Base-by-base conservation (phyloP, 1,140 invertebrate species). In the Pissodes strobi region DNA sequence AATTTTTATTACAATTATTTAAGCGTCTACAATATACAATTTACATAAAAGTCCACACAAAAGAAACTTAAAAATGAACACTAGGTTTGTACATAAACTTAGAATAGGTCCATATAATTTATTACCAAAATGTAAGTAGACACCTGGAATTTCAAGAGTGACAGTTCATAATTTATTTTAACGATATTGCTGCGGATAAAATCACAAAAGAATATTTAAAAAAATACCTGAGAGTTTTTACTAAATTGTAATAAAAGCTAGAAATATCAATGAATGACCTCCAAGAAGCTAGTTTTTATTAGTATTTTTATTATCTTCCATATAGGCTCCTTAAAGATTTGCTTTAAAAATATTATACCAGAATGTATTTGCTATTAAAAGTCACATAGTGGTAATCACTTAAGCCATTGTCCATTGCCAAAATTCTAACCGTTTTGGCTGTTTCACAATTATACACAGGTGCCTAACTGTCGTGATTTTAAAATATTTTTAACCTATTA, bases 171-270 rank as follows among this genome's bases (percentile, higher is more conserved):
- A 48, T 1, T 43, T 43, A 15, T 19, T 43, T 10, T 43, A 43
- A n/a, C 13, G 5, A 46, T 21, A 34, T 34, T 34, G n/a, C n/a
- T n/a, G n/a, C n/a, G n/a, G n/a, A n/a, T n/a, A n/a, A n/a, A n/a
- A n/a, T n/a, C n/a, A 27, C 25, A 27, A 27, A 27, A 9, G 25
- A 27, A 27, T 4, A 4, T 17, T 6, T 5, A n/a, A 41, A 17
- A 41, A 41, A 13, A 13, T n/a, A 49, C 46, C 46, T 49, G 46
- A 49, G 46, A 30, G 22, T 49, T 49, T 49, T 21, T 49, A 49
- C 46, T 49, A 27, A 30, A 49, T 17, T 17, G 38, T 4, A 41
- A 41, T 3, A 22, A 48, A 48, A 25, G 9, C 3, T 5, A 9
- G 9, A 27, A 27, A 3, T 9, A 27, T 9, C 9, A 3, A 27